Evolutionary conservation across 2,797 vertebrate species (phyloP).

Genomic region (Tarsius wallacei): DNA sequence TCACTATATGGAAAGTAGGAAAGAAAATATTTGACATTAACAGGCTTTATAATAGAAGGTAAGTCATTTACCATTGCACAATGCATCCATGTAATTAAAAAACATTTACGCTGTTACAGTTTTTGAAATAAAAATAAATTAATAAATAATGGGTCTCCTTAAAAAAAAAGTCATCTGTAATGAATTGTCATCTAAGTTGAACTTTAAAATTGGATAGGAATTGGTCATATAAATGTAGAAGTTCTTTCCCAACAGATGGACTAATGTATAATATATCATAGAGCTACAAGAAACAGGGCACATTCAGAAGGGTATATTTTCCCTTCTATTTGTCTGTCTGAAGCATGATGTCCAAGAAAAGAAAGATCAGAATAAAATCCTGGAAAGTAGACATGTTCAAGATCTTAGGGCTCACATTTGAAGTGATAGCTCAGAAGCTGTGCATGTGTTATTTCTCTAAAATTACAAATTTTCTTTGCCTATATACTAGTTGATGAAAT

Average conservation of each 20-base stretch:
- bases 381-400: not conserved
- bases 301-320: not conserved
- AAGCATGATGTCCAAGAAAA: not conserved
- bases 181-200: not conserved
- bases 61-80: too few species aligned
- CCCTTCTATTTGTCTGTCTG: not conserved
- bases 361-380: not conserved
- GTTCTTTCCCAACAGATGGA: not conserved
- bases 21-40: not conserved
- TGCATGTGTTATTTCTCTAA: not conserved
- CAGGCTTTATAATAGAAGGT: not conserved
- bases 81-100: too few species aligned
- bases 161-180: not conserved
- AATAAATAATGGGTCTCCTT: too few species aligned
- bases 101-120: too few species aligned
- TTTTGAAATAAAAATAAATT: too few species aligned
- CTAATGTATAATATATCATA: not conserved
- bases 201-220: not conserved
- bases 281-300: not conserved
- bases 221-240: not conserved
- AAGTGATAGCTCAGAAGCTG: not conserved
- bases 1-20: not conserved
- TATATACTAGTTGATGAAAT: not conserved
- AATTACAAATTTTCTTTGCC: not conserved
- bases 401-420: not conserved